These are phyloP conservation scores for Cottus gobio DNA, from an alignment of 2,113 vertebrate genomes.

Conservation along the genomic window DNA sequence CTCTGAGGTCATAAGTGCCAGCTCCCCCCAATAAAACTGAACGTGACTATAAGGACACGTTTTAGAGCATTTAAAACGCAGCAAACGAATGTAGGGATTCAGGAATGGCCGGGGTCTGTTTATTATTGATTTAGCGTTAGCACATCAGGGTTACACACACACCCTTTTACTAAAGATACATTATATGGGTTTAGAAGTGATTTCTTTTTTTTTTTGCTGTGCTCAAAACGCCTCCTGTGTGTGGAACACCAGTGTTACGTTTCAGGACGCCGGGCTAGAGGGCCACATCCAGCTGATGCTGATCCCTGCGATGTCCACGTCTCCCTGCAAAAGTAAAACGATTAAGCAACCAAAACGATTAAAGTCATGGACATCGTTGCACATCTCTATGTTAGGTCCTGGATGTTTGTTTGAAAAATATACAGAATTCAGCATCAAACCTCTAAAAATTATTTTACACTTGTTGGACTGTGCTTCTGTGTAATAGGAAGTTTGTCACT, in stretches of 20 bases:
- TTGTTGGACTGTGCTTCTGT: constrained; percentile 14
- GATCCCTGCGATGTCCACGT: constrained; percentile 27
- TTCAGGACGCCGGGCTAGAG: constrained; percentile 38
- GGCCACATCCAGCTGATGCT: constrained; percentile 45
- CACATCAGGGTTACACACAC: constrained; percentile 45
- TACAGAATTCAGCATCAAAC: constrained; percentile 9
- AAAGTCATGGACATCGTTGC: constrained; percentile 3
- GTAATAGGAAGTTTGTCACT: constrained; percentile 5
- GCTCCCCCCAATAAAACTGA: constrained; percentile 55
- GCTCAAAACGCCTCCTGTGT: constrained; percentile 57
- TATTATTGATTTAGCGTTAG: constrained; percentile 55
- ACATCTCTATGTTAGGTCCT: constrained; percentile 9
- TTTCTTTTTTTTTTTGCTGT: constrained; percentile 39
- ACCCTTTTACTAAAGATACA: constrained; percentile 43
- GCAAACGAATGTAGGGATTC: constrained; percentile 21
- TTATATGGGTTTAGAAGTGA: constrained; percentile 28
- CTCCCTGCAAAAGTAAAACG: constrained; percentile 35
- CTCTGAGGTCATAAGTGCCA: constrained; percentile 72
- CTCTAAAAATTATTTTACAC: constrained; percentile 21
- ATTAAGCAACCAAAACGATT: constrained; percentile 11
- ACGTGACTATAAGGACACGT: constrained; percentile 32
- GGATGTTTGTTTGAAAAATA: constrained; percentile 20
- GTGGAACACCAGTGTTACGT: constrained; percentile 42
- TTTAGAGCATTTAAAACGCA: constrained; percentile 40
- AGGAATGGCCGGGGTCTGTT: constrained; percentile 32